These are phyloP conservation scores for Meta bourneti DNA, from an alignment of 2,888 invertebrate genomes.

Conservation along the genomic window DNA sequence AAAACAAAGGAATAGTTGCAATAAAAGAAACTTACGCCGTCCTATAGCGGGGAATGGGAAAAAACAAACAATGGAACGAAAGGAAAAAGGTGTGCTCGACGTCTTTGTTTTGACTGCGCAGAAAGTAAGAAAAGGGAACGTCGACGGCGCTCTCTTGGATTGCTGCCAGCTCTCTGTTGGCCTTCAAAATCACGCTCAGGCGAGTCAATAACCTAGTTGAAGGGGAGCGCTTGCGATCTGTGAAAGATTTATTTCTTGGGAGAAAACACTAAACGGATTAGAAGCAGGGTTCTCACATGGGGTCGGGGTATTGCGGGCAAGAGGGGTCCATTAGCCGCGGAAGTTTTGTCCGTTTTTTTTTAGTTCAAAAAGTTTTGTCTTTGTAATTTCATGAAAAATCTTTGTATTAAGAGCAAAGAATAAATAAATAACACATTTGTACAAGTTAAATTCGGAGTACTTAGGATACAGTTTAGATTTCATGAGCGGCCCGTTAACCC, in stretches of 20 bases:
- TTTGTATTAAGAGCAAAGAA: too few species aligned
- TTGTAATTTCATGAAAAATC: too few species aligned
- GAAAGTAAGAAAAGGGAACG: conserved; percentile 8
- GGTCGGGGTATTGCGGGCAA: too few species aligned
- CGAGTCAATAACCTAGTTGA: conserved; percentile 67
- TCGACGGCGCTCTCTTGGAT: conserved; percentile 36
- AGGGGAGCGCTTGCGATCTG: conserved; percentile 17
- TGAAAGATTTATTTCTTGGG: neutral
- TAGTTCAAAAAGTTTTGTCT: too few species aligned
- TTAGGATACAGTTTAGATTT: too few species aligned
- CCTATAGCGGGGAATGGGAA: conserved; percentile 1
- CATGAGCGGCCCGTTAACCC: too few species aligned
- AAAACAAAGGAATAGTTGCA: neutral
- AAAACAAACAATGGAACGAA: neutral
- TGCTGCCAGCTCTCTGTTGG: conserved; percentile 40
- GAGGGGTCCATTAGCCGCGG: too few species aligned
- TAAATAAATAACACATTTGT: too few species aligned
- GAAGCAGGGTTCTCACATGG: too few species aligned
- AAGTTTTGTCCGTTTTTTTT: too few species aligned
- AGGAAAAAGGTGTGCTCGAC: neutral
- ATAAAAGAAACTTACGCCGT: neutral
- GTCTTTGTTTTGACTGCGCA: conserved; percentile 75
- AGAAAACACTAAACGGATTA: too few species aligned
- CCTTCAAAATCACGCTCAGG: conserved; percentile 57
- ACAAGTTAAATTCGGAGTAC: too few species aligned